Conservation (phyloP, 2,797 vertebrate species). For the Hybognathus amarus region DNA sequence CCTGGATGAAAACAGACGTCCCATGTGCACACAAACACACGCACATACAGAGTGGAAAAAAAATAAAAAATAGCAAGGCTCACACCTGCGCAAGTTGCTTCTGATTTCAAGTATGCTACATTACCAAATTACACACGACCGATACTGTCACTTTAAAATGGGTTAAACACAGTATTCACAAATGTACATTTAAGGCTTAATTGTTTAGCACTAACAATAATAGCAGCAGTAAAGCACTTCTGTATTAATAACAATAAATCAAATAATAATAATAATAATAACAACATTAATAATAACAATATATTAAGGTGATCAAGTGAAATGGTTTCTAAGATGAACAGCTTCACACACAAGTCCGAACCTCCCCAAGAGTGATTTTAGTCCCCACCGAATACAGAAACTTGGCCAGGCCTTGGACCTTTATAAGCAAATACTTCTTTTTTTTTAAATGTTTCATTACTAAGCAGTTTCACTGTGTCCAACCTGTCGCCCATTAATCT, state of each 20-base stretch:
- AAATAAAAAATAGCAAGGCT: conserved; percentile 58
- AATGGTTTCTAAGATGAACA: conserved; percentile 59
- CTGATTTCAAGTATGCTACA: conserved; percentile 83
- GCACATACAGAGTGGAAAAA: conserved; percentile 36
- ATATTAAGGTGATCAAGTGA: conserved; percentile 74
- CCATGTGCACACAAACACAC: conserved; percentile 18
- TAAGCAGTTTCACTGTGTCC: conserved; percentile 29
- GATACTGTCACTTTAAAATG: conserved; percentile 86
- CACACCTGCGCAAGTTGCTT: conserved; percentile 67
- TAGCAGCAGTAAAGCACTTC: conserved; percentile 88
- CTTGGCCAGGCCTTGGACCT: conserved; percentile 40
- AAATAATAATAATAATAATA: conserved; percentile 44
- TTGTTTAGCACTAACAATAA: conserved; percentile 83
- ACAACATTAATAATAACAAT: conserved; percentile 75
- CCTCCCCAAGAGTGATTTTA: conserved; percentile 38
- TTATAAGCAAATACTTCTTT: conserved; percentile 51
- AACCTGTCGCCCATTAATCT: conserved; percentile 5
- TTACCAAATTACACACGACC: conserved; percentile 64
- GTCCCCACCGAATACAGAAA: conserved; percentile 46
- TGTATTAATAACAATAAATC: conserved; percentile 72
- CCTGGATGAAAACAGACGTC: conserved; percentile 37
- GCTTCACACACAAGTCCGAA: conserved; percentile 53
- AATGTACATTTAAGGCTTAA: conserved; percentile 86
- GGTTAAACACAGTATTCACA: conserved; percentile 81
- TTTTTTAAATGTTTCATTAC: background rate